These are phyloP conservation scores for Myotis yumanensis DNA, from an alignment of 2,113 vertebrate species.

Conservation along the genomic window DNA sequence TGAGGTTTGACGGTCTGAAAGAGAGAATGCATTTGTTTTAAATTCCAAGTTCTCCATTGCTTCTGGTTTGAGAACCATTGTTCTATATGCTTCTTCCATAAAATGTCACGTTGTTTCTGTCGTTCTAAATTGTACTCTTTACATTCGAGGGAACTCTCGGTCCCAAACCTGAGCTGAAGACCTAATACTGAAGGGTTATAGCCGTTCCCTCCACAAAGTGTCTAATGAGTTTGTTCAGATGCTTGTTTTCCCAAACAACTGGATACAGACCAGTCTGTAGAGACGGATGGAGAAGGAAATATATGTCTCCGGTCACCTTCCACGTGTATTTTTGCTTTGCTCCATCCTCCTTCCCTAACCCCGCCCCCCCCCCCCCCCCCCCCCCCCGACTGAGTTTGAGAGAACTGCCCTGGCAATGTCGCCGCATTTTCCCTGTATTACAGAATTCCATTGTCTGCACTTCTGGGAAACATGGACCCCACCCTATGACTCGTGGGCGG, in stretches of 20 bases:
- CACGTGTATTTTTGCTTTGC: too few relatives aligned
- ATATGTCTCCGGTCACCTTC: background rate
- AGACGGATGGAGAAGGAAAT: background rate
- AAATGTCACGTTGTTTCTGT: background rate
- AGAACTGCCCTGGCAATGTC: background rate
- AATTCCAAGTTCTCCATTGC: background rate
- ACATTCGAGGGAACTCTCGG: background rate
- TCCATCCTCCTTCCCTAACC: too few relatives aligned
- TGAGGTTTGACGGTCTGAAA: too few relatives aligned
- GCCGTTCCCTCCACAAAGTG: background rate
- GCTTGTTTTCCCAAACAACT: background rate
- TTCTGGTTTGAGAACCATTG: background rate
- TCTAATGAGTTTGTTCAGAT: background rate
- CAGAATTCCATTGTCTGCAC: constrained; percentile 54
- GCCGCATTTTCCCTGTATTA: constrained; percentile 65
- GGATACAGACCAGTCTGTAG: background rate
- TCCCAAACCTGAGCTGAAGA: background rate
- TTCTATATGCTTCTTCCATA: background rate
- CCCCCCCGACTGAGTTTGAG: background rate
- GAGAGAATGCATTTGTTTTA: background rate
- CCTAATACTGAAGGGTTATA: background rate
- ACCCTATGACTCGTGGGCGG: constrained; percentile 32
- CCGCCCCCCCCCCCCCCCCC: background rate
- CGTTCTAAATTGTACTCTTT: background rate
- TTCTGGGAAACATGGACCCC: constrained; percentile 62